phyloP scores from a whole-genome alignment of 2,797 vertebrate genomes.

The Distichodus sexfasciatus region DNA sequence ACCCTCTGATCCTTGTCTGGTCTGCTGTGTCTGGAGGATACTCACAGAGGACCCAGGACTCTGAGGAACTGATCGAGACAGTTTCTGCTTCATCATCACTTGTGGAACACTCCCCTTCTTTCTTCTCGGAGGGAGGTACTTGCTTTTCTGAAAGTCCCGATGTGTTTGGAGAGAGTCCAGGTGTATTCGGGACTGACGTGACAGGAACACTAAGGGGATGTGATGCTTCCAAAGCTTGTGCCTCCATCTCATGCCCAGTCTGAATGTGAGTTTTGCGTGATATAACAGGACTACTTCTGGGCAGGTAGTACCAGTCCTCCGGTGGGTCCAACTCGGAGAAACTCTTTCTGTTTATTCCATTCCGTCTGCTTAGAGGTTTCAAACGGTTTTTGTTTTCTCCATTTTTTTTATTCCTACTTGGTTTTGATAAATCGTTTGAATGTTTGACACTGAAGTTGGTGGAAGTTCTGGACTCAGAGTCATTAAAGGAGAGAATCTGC shows the following conservation, averaged over 20 bases:
- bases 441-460: too few species aligned
- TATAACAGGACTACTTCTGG: conserved; percentile 62
- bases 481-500: too few species aligned
- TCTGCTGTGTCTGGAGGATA: too few species aligned
- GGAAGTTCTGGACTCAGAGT: too few species aligned
- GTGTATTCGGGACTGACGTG: not conserved
- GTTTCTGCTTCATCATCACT: not conserved
- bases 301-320: conserved; percentile 36
- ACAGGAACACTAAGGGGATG: not conserved
- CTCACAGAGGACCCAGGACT: not conserved
- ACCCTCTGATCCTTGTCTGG: not conserved
- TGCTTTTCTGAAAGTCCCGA: not conserved
- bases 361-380: not conserved
- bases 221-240: not conserved
- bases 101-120: too few species aligned
- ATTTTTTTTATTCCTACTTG: too few species aligned
- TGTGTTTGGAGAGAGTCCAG: not conserved
- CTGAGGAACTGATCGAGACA: not conserved
- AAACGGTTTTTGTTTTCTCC: too few species aligned
- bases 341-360: not conserved
- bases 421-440: too few species aligned
- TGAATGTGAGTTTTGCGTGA: conserved; percentile 27
- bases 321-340: not conserved
- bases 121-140: not conserved
- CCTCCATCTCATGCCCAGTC: not conserved